Evolutionary conservation across 2,888 invertebrate species (phyloP).

Genomic region (Hypena proboscidalis): DNA sequence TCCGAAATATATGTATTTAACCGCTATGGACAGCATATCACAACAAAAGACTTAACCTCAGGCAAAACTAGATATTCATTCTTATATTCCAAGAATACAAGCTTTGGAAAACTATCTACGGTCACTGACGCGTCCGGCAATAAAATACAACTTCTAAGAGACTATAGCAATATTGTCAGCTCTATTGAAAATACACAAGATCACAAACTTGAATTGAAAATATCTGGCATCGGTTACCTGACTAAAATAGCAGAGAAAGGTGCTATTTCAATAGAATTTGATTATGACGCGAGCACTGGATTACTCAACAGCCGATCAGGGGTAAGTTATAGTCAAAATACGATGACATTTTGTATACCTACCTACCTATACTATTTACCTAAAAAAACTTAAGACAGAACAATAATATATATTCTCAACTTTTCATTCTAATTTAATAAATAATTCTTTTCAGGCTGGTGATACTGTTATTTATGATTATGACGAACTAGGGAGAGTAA

Average conservation of each 20-base stretch:
- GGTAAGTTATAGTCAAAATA: constrained; percentile 72
- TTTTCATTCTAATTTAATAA: too few species aligned
- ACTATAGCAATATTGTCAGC: constrained; percentile 96
- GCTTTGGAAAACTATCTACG: constrained; percentile 96
- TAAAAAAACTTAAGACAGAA: too few species aligned
- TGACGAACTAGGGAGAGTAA: constrained; percentile 94
- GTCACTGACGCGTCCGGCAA: constrained; percentile 98
- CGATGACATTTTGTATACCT: too few species aligned
- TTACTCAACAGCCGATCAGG: constrained; percentile 94
- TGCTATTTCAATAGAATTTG: constrained; percentile 94
- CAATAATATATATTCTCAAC: too few species aligned
- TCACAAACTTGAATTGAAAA: constrained; percentile 95
- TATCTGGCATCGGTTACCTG: constrained; percentile 96
- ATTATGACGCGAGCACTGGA: constrained; percentile 95
- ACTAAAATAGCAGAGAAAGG: constrained; percentile 95
- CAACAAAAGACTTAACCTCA: constrained; percentile 97
- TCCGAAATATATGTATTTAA: constrained; percentile 98
- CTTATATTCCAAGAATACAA: constrained; percentile 98
- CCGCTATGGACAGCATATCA: constrained; percentile 97
- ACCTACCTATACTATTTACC: too few species aligned
- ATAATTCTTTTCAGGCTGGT: constrained; percentile 90
- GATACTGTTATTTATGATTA: constrained; percentile 96
- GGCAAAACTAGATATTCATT: constrained; percentile 97
- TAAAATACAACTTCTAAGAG: constrained; percentile 95
- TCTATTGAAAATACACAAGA: constrained; percentile 98